Conservation (phyloP, 2,113 vertebrate species). For the Ictalurus punctatus region DNA sequence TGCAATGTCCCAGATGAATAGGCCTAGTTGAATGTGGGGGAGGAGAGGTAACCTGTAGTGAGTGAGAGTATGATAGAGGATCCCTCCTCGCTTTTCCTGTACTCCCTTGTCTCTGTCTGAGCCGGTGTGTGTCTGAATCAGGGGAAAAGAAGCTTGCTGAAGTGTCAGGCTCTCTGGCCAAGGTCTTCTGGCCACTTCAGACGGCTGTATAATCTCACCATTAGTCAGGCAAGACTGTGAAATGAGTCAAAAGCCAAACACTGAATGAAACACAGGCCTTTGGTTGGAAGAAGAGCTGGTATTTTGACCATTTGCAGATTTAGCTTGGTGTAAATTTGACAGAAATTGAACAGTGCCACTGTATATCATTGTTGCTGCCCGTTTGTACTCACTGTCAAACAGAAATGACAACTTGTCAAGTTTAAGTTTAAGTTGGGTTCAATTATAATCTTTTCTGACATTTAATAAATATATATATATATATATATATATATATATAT, state of each 20-base stretch:
- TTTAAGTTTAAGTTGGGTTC: not conserved
- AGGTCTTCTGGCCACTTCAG: not conserved
- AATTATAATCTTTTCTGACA: too few relatives aligned
- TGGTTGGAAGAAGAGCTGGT: too few relatives aligned
- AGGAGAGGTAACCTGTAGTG: constrained; percentile 14
- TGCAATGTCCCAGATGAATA: constrained; percentile 40
- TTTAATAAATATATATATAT: not conserved
- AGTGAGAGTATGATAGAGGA: not conserved
- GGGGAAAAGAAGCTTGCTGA: not conserved
- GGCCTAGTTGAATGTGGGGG: constrained; percentile 22
- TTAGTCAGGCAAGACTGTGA: constrained; percentile 4
- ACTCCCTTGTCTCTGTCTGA: constrained; percentile 6
- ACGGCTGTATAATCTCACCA: not conserved
- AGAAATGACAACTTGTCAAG: not conserved
- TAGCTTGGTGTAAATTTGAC: not conserved
- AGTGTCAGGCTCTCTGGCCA: not conserved
- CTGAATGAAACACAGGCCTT: not conserved
- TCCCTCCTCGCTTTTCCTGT: constrained; percentile 10
- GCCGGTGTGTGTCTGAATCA: constrained; percentile 1
- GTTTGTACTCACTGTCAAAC: not conserved
- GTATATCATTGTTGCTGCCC: too few relatives aligned
- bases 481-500: not conserved
- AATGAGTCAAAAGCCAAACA: not conserved
- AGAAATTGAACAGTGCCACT: not conserved
- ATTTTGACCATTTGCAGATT: not conserved